phyloP scores from a whole-genome alignment of 2,797 vertebrate species.

The Chloroceryle inda region DNA sequence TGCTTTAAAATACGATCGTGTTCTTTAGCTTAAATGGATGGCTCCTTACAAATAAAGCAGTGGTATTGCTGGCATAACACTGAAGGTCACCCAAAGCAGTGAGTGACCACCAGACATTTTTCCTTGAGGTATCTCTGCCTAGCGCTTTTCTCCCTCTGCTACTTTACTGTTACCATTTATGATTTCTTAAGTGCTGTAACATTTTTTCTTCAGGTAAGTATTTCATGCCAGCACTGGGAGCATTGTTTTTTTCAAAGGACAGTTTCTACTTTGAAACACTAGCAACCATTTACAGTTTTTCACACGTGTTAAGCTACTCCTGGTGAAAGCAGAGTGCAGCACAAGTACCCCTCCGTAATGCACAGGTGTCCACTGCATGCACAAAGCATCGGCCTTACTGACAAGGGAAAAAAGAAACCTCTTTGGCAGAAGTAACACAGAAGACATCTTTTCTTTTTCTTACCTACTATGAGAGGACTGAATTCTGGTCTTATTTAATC shows the following conservation, averaged over 20 bases:
- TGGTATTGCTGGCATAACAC: not conserved
- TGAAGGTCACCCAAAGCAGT: not conserved
- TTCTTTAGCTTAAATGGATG: not conserved
- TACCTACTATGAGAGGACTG: not conserved
- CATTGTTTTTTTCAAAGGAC: not conserved
- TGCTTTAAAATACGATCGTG: not conserved
- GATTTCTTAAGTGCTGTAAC: not conserved
- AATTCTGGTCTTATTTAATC: not conserved
- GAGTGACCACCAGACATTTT: not conserved
- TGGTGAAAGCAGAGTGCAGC: not conserved
- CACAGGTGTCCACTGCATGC: accelerated
- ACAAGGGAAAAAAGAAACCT: not conserved
- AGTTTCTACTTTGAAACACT: not conserved
- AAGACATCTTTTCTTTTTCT: not conserved
- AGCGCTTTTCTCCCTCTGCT: not conserved
- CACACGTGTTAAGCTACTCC: not conserved
- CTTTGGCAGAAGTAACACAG: not conserved
- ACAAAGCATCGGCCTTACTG: not conserved
- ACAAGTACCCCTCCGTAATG: not conserved
- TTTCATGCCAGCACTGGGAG: not conserved
- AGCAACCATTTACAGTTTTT: not conserved
- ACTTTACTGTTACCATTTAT: not conserved
- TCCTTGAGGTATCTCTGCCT: not conserved
- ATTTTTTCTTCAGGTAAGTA: not conserved
- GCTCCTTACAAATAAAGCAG: not conserved